Evolutionary conservation across 2,888 invertebrate genomes (phyloP).

Genomic region (Orchestes rusci): DNA sequence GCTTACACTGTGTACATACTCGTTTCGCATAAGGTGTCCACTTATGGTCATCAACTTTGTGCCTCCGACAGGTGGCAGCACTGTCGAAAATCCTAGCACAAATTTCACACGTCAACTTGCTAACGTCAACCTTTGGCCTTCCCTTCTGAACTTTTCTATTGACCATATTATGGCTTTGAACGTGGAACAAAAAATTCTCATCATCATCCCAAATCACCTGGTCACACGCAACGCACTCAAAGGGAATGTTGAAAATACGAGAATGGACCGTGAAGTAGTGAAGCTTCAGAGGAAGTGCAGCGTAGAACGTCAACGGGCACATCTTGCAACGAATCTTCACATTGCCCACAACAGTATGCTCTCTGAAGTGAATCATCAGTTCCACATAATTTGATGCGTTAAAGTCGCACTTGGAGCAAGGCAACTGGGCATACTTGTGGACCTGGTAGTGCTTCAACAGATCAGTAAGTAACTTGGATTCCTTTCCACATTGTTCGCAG

Average conservation of each 20-base stretch:
- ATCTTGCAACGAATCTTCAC: slow-evolving; percentile 3
- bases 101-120: slow-evolving; percentile 4
- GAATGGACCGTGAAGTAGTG: slow-evolving; percentile 2
- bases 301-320: slow-evolving; percentile 7
- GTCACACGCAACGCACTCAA: slow-evolving; percentile 2
- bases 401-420: slow-evolving; percentile 2
- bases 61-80: no score
- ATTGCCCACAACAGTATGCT: slow-evolving; percentile 5
- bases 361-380: slow-evolving; percentile 8
- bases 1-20: background rate
- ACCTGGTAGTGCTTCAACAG: slow-evolving; percentile 3
- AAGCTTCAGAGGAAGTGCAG: background rate
- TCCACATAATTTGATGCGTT: background rate
- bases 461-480: background rate
- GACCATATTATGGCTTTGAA: slow-evolving; percentile 6
- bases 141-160: background rate
- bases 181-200: slow-evolving; percentile 4
- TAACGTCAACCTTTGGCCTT: slow-evolving; percentile 3
- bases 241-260: background rate
- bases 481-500: slow-evolving; percentile 6
- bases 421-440: slow-evolving; percentile 1
- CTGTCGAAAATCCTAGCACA: slow-evolving; percentile 5
- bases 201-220: slow-evolving; percentile 4
- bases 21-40: background rate
- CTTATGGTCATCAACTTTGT: background rate